A percentile compares a stretch with the other conserved stretches of the same genome.
phyloP scores from a whole-genome alignment of 2,797 vertebrate genomes.

The Peromyscus eremicus region DNA sequence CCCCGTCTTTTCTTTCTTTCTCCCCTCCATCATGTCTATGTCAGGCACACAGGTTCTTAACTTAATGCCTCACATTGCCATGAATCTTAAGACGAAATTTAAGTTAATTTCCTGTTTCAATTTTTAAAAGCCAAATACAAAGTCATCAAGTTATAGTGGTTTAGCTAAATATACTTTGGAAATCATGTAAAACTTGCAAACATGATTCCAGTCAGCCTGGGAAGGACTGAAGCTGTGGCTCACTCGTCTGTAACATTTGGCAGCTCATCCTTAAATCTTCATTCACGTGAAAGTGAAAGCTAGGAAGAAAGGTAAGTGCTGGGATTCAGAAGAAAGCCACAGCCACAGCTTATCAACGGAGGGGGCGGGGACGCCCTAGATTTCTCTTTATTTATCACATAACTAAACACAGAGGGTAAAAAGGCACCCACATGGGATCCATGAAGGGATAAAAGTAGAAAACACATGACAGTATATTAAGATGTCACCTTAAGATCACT shows the following conservation, averaged over 20 bases:
- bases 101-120: constrained; percentile 85
- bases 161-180: constrained; percentile 86
- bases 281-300: constrained; percentile 83
- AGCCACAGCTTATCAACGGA: constrained; percentile 79
- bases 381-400: constrained; percentile 79
- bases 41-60: constrained; percentile 64
- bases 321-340: constrained; percentile 78
- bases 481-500: constrained; percentile 76
- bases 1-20: background rate
- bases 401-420: constrained; percentile 75
- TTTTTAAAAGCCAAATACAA: constrained; percentile 84
- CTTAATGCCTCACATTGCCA: constrained; percentile 83
- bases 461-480: constrained; percentile 77
- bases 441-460: constrained; percentile 72
- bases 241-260: constrained; percentile 89
- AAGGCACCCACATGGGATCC: constrained; percentile 65
- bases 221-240: constrained; percentile 87
- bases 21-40: constrained; percentile 1
- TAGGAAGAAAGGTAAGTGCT: constrained; percentile 84
- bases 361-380: constrained; percentile 78
- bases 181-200: constrained; percentile 87
- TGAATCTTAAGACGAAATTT: constrained; percentile 84
- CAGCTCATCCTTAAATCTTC: constrained; percentile 88
- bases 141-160: constrained; percentile 85
- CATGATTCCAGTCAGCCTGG: constrained; percentile 86